Evolutionary conservation across 2,888 invertebrate species (phyloP).

Genomic region (Bellardia bayeri): DNA sequence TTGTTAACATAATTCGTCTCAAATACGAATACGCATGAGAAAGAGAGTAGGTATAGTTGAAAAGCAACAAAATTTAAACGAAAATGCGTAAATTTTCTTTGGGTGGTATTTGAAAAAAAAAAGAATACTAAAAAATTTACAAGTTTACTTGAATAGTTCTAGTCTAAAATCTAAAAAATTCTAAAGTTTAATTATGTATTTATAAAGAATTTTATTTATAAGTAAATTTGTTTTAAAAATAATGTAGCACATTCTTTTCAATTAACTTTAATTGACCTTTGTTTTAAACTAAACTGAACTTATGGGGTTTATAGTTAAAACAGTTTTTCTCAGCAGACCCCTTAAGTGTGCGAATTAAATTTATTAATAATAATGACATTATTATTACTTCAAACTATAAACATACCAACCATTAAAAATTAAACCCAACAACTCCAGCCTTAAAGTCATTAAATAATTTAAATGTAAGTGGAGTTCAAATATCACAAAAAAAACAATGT

Average conservation of each 20-base stretch:
- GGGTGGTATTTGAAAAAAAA: neutral
- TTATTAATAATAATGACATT: neutral
- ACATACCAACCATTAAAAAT: neutral
- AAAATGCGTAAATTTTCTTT: constrained; percentile 21
- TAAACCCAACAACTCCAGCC: neutral
- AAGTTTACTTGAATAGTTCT: neutral
- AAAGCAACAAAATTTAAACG: constrained; percentile 2
- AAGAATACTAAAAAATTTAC: neutral
- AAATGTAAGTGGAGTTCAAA: neutral
- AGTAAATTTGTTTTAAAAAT: no score
- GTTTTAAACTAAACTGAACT: neutral
- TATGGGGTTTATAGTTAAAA: neutral
- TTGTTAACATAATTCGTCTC: constrained; percentile 68
- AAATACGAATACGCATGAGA: constrained; percentile 25
- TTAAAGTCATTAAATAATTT: constrained; percentile 27
- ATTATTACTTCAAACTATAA: neutral
- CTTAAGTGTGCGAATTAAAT: neutral
- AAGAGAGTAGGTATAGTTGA: constrained; percentile 35
- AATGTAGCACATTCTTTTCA: neutral
- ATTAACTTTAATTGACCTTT: constrained; percentile 38
- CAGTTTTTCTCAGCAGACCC: neutral
- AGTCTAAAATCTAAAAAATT: neutral
- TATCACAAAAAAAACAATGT: neutral
- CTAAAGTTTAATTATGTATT: no score
- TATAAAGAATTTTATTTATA: no score